phyloP scores from a whole-genome alignment of 2,888 invertebrate genomes.

The Mythimna pallens region DNA sequence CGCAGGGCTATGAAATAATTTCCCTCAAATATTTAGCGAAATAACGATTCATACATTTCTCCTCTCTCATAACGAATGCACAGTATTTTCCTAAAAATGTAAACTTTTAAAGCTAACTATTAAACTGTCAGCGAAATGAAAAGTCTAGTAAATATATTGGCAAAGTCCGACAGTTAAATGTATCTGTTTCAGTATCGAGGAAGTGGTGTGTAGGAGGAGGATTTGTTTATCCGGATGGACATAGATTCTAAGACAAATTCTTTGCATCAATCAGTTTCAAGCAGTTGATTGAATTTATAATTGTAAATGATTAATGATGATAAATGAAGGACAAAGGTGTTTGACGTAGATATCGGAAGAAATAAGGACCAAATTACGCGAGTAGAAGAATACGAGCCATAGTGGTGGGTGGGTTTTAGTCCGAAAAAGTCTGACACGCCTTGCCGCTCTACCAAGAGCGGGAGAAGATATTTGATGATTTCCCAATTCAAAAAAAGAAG shows the following conservation, averaged over 20 bases:
- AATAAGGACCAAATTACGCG: neutral
- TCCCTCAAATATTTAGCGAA: neutral
- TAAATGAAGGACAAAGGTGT: neutral
- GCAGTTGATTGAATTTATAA: neutral
- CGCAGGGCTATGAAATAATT: neutral
- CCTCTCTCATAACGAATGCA: slow-evolving; percentile 4
- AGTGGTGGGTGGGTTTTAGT: too few relatives aligned
- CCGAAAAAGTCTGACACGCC: too few relatives aligned
- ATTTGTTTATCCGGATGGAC: slow-evolving; percentile 26
- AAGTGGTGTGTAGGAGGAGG: slow-evolving; percentile 26
- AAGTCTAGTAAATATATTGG: slow-evolving; percentile 36
- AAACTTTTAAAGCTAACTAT: slow-evolving; percentile 34
- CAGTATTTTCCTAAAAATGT: slow-evolving; percentile 19
- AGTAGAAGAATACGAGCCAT: neutral
- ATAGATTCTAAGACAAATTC: slow-evolving; percentile 3
- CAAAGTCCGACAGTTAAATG: slow-evolving; percentile 29
- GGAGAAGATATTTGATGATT: too few relatives aligned
- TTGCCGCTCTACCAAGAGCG: too few relatives aligned
- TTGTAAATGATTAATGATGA: neutral
- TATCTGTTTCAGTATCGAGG: slow-evolving; percentile 30
- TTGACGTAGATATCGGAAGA: neutral
- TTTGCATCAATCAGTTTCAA: slow-evolving; percentile 17
- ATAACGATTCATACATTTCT: neutral
- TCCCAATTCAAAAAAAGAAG: too few relatives aligned
- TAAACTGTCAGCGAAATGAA: slow-evolving; percentile 28